Evolutionary conservation across 2,797 vertebrate species (phyloP).

Genomic region (Sparidentex hasta): DNA sequence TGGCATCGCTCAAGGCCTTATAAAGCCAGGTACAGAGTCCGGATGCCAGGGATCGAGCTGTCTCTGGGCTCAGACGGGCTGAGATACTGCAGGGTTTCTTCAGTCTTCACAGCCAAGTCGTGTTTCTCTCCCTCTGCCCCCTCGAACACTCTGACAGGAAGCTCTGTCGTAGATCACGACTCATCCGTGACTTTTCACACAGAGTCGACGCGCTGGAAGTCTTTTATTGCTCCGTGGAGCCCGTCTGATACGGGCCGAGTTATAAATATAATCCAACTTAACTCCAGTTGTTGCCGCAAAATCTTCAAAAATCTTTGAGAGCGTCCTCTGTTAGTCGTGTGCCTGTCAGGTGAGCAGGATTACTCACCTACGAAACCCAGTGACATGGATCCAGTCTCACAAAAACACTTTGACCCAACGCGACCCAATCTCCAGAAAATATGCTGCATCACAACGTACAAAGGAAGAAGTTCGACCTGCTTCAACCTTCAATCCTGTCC

Average conservation of each 20-base stretch:
- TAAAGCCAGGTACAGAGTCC: slow-evolving; percentile 78
- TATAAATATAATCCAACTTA: background rate
- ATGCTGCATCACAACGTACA: background rate
- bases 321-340: background rate
- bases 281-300: background rate
- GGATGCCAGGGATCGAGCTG: slow-evolving; percentile 71
- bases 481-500: no score
- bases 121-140: slow-evolving; percentile 44
- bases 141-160: slow-evolving; percentile 59
- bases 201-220: background rate
- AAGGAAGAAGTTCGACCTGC: no score
- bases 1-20: slow-evolving; percentile 75
- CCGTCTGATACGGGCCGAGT: background rate
- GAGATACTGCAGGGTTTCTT: slow-evolving; percentile 69
- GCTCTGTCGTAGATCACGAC: slow-evolving; percentile 67
- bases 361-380: background rate
- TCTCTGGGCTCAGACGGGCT: slow-evolving; percentile 37
- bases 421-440: no score
- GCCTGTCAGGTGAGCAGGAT: background rate
- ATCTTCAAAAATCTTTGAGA: no score
- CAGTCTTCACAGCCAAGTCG: slow-evolving; percentile 31
- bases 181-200: slow-evolving; percentile 36
- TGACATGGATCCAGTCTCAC: background rate
- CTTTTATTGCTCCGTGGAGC: slow-evolving; percentile 2
- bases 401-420: background rate